Evolutionary conservation across 2,888 invertebrate species (phyloP).

Genomic region (Nephrocerus scutellatus): DNA sequence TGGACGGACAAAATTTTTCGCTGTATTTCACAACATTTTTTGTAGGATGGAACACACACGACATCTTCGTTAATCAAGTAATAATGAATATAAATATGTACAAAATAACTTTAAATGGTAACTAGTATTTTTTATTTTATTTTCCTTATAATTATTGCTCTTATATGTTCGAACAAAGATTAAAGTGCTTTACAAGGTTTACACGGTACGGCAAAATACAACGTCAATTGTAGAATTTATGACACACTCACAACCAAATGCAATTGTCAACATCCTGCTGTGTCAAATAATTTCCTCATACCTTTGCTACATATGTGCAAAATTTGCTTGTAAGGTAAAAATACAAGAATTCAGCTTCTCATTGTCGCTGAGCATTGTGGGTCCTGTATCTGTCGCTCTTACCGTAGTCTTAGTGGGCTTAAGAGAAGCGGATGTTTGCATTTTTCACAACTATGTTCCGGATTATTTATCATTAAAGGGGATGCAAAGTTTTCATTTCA

Average conservation of each 20-base stretch:
- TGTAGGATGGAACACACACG: conserved; percentile 51
- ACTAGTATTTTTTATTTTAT: background rate
- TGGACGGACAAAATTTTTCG: conserved; percentile 40
- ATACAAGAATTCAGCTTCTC: conserved; percentile 86
- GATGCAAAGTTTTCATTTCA: conserved; percentile 50
- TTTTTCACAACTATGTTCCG: conserved; percentile 61
- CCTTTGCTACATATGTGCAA: conserved; percentile 60
- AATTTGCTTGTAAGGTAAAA: conserved; percentile 81
- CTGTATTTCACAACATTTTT: conserved; percentile 49
- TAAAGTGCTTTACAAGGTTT: too few relatives aligned
- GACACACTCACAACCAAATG: conserved; percentile 31
- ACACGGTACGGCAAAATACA: conserved; percentile 15
- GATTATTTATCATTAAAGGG: conserved; percentile 81
- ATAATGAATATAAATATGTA: conserved; percentile 16
- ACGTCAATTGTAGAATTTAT: conserved; percentile 22
- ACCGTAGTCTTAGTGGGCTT: conserved; percentile 61
- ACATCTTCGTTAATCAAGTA: conserved; percentile 53
- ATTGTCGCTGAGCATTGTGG: conserved; percentile 69
- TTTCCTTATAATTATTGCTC: background rate
- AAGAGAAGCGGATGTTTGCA: conserved; percentile 61
- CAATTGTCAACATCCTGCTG: conserved; percentile 54
- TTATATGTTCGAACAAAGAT: conserved; percentile 7
- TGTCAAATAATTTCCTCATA: conserved; percentile 63
- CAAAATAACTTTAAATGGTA: background rate
- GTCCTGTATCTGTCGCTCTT: conserved; percentile 65